phyloP scores from a whole-genome alignment of 1,140 invertebrate genomes.

The Branchinecta lynchi region DNA sequence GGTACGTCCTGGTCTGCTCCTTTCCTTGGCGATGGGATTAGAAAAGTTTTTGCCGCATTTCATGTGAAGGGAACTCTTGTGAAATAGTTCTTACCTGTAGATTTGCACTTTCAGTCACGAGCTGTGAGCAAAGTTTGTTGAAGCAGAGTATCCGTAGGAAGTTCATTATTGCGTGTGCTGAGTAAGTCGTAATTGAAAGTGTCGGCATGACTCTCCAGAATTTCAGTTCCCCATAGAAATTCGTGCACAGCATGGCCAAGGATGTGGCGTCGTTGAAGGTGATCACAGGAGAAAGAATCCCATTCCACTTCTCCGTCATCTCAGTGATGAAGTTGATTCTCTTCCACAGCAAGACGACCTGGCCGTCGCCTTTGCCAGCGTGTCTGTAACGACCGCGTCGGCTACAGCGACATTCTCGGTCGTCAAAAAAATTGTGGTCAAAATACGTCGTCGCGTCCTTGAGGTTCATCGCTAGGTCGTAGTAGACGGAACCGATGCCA shows the following conservation, averaged over 20 bases:
- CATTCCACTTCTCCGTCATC: neutral
- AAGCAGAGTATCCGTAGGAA: neutral
- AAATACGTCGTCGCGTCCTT: neutral
- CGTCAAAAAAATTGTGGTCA: neutral
- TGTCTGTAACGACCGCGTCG: neutral
- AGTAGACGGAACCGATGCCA: neutral
- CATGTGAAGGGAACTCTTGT: too few relatives aligned
- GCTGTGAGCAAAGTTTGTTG: constrained; percentile 2
- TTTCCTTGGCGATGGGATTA: too few relatives aligned
- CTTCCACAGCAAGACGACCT: neutral
- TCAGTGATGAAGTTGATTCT: neutral
- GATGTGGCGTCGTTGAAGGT: neutral
- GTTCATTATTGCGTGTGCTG: neutral
- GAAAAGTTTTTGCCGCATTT: too few relatives aligned
- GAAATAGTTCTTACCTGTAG: neutral
- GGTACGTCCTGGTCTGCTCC: too few relatives aligned
- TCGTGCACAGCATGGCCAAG: neutral
- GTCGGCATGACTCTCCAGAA: neutral
- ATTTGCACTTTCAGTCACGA: neutral
- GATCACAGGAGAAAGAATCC: neutral
- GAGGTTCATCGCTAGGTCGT: neutral
- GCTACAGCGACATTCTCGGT: neutral
- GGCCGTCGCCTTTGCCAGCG: neutral
- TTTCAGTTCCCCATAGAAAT: constrained; percentile 4
- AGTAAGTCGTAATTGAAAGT: neutral